Conservation (phyloP, 2,113 vertebrate genomes). For the Callaeas wilsoni region DNA sequence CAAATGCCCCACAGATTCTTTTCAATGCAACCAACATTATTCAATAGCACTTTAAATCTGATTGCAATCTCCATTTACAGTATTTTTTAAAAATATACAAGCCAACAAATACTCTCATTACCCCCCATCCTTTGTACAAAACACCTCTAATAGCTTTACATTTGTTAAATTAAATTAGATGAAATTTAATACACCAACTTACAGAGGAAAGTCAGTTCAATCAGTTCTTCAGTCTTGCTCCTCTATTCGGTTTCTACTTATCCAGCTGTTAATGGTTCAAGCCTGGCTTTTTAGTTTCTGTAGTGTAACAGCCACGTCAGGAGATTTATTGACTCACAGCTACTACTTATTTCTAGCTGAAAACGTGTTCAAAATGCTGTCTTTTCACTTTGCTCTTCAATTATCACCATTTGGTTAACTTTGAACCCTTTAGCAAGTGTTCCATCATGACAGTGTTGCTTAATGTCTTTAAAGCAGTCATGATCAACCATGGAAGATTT, state of each 20-base stretch:
- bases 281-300: not conserved
- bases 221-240: not conserved
- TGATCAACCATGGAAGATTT: not conserved
- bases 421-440: not conserved
- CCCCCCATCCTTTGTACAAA: not conserved
- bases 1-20: not conserved
- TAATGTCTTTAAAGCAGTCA: not conserved
- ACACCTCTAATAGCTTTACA: not conserved
- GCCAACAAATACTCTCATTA: not conserved
- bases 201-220: not conserved
- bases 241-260: not conserved
- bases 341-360: not conserved
- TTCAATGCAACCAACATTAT: not conserved
- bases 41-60: rapidly evolving
- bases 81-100: not conserved
- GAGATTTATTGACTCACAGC: not conserved
- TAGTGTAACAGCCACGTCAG: rapidly evolving
- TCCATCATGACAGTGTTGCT: not conserved
- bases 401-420: not conserved
- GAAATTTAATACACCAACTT: not conserved
- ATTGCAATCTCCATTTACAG: not conserved
- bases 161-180: not conserved
- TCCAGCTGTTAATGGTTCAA: not conserved
- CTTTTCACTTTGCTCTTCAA: not conserved
- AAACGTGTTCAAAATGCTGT: not conserved